These are phyloP conservation scores for Gambusia yucatana DNA, from an alignment of 2,797 vertebrate species.

Conservation along the genomic window DNA sequence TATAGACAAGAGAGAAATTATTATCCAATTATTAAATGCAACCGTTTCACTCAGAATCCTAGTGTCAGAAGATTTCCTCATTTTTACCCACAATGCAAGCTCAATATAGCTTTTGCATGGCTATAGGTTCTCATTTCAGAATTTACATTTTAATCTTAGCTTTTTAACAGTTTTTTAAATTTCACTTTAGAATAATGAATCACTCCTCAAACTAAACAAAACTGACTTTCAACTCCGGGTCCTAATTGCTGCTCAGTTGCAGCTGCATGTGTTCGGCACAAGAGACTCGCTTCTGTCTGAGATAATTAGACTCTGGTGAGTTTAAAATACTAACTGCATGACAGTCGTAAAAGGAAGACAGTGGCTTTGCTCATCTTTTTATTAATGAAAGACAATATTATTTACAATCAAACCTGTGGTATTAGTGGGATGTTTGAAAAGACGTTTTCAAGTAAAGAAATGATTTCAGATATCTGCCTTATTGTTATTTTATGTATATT, in stretches of 20 bases:
- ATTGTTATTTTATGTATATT: background rate
- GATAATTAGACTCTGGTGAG: conserved; percentile 66
- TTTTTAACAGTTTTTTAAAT: background rate
- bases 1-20: background rate
- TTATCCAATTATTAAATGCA: background rate
- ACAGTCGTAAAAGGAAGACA: conserved; percentile 10
- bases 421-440: background rate
- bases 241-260: conserved; percentile 8
- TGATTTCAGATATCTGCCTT: background rate
- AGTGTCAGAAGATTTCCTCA: conserved; percentile 1
- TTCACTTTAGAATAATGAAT: background rate
- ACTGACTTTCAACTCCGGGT: background rate
- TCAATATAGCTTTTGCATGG: background rate
- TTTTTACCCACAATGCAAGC: background rate
- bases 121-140: background rate
- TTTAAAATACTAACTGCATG: conserved; percentile 23
- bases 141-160: background rate
- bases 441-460: background rate
- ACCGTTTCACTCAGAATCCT: conserved; percentile 1
- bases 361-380: conserved; percentile 9
- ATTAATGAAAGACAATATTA: conserved; percentile 6
- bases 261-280: conserved; percentile 4
- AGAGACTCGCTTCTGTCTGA: conserved; percentile 33
- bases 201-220: background rate
- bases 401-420: conserved; percentile 3